phyloP scores from a whole-genome alignment of 2,888 invertebrate genomes.

The Drosophila limbata region DNA sequence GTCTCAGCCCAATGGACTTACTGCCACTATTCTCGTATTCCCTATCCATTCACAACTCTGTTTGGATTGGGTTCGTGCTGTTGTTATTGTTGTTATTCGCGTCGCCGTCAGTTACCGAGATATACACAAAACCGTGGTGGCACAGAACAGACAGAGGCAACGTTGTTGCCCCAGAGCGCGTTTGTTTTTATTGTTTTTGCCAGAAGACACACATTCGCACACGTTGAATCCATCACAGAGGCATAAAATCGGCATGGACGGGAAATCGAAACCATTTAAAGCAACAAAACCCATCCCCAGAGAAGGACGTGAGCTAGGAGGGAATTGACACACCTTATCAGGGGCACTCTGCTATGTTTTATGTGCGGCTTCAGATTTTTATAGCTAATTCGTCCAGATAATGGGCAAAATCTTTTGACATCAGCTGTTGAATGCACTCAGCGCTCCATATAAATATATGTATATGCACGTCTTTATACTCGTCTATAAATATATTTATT shows the following conservation, averaged over 20 bases:
- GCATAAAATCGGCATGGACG: constrained; percentile 58
- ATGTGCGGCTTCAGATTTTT: constrained; percentile 59
- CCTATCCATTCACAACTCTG: constrained; percentile 14
- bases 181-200: constrained; percentile 71
- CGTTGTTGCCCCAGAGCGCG: constrained; percentile 59
- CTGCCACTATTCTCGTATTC: constrained; percentile 21
- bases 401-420: constrained; percentile 40
- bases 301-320: constrained; percentile 15
- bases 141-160: constrained; percentile 7
- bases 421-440: constrained; percentile 50
- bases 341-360: constrained; percentile 35
- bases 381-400: constrained; percentile 46
- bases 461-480: not conserved
- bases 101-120: constrained; percentile 53
- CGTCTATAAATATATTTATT: not conserved
- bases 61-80: constrained; percentile 14
- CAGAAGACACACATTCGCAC: constrained; percentile 28
- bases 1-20: constrained; percentile 33
- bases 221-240: constrained; percentile 62
- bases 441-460: not conserved
- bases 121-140: constrained; percentile 26
- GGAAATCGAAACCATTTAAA: constrained; percentile 73
- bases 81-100: constrained; percentile 49
- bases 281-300: constrained; percentile 49
- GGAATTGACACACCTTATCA: constrained; percentile 41